A percentile compares a stretch with the other conserved stretches of the same genome.
These are phyloP conservation scores for Phymanthus crucifer DNA, from an alignment of 92 coral and sea anemone genomes.

Conservation along the genomic window DNA sequence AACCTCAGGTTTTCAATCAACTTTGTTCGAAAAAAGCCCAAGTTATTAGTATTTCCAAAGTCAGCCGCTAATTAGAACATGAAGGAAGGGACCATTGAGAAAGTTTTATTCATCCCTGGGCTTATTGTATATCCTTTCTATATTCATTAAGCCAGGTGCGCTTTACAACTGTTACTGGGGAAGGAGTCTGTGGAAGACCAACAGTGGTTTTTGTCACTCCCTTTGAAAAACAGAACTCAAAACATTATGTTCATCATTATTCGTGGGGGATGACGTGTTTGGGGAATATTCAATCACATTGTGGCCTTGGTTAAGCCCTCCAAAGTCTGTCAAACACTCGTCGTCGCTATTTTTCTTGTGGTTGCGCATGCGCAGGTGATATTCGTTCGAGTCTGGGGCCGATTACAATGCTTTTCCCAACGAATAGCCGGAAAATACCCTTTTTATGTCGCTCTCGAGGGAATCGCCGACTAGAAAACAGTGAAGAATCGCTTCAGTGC, in stretches of 20 bases:
- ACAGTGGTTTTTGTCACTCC: constrained; percentile 22
- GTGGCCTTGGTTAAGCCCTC: constrained; percentile 9
- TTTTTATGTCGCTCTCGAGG: not conserved
- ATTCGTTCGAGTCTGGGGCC: not conserved
- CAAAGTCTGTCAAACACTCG: constrained; percentile 24
- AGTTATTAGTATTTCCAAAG: constrained; percentile 71
- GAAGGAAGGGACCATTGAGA: constrained; percentile 57
- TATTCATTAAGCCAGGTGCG: constrained; percentile 72
- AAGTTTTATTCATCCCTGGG: constrained; percentile 55
- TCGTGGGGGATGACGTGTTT: constrained; percentile 37
- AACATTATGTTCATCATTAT: constrained; percentile 42
- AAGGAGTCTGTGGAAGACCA: constrained; percentile 61
- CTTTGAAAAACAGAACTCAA: constrained; percentile 33
- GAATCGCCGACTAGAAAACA: constrained; percentile 17
- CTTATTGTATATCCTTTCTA: constrained; percentile 63
- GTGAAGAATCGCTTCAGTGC: not conserved
- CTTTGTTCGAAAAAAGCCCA: constrained; percentile 38
- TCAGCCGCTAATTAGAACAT: constrained; percentile 85
- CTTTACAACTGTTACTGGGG: constrained; percentile 75
- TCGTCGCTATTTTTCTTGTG: not conserved
- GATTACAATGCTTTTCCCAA: constrained; percentile 13
- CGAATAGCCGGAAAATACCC: constrained; percentile 32
- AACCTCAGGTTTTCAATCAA: constrained; percentile 36
- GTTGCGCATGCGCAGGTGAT: constrained; percentile 89
- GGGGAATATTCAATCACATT: constrained; percentile 43